Base-by-base conservation (phyloP, 2,113 vertebrate genomes). In the Noctilio leporinus region DNA sequence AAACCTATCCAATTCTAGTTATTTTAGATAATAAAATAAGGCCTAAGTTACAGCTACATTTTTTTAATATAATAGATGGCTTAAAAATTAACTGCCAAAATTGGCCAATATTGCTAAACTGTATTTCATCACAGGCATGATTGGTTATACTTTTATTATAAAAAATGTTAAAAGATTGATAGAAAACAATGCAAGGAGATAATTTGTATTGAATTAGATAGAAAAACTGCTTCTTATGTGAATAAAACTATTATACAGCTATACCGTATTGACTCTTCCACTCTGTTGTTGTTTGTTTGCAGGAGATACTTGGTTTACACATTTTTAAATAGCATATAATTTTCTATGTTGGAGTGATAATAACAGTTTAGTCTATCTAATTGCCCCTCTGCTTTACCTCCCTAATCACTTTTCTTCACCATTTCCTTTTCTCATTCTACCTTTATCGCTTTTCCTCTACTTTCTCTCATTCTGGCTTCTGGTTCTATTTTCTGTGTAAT, bases 401-500 rank as follows among this genome's bases (percentile, higher is more conserved):
- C 59, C 30, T 85, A 40, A 59, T 81, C 22, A 43, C 26, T 62
- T 30, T 53, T 82, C 77, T 33, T 77, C 53, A 43, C 28, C 8
- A 26, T 83, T 77, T 77, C 28, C 43, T 80, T 87, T 86, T n/a
- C 77, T 83, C 78, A n/a, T 92, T 69, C 64, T 8, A 47, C 55
- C 28, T 92, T 91, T 80, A 76, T 84, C 6, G 20, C 22, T n/a
- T 73, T 77, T 67, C 55, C 38, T 65, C 43, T 65, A 2, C 12
- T 3, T 5, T 47, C 62, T 20, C 22, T 47, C 4, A 8, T 19
- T 43, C 20, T 67, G 72, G 80, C 85, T 96, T 92, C 81, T 80
- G 40, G 93, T 72, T 51, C 73, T 81, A 5, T 92, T 93, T 96
- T 65, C 53, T 57, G 87, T 57, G 49, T 92, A 96, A 95, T 96